These are phyloP conservation scores for Channallabes apus DNA, from an alignment of 2,797 vertebrate species.

Conservation along the genomic window DNA sequence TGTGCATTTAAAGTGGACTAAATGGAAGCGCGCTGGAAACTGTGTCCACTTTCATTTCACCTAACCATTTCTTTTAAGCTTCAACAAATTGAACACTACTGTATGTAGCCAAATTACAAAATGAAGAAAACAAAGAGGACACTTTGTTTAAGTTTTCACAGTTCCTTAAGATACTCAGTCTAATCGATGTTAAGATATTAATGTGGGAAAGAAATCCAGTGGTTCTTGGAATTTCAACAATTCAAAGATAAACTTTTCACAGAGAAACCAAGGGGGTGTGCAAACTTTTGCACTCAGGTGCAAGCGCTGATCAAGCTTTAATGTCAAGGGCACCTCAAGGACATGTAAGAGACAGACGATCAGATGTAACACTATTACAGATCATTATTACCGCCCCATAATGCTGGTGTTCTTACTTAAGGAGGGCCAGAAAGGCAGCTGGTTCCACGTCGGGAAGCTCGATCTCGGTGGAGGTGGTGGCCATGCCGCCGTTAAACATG, in stretches of 20 bases:
- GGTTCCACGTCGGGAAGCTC: constrained; percentile 87
- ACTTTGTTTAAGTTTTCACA: neutral
- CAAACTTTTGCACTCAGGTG: neutral
- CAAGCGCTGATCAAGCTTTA: neutral
- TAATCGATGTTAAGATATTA: too few relatives aligned
- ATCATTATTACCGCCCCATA: neutral
- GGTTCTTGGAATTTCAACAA: neutral
- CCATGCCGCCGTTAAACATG: constrained; percentile 90
- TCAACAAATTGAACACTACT: neutral
- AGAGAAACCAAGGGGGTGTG: neutral
- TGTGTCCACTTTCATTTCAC: neutral
- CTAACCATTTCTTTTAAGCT: neutral
- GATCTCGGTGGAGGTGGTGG: constrained; percentile 87
- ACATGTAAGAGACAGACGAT: constrained; percentile 23
- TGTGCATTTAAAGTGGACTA: neutral
- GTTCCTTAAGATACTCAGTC: neutral
- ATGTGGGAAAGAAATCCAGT: neutral
- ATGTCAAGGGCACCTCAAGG: constrained; percentile 49
- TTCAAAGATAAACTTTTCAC: neutral
- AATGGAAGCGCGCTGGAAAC: neutral
- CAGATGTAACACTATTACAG: neutral
- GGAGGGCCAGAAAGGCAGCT: constrained; percentile 83
- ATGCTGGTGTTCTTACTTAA: constrained; percentile 77
- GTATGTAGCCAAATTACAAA: neutral
- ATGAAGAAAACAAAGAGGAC: neutral